Conservation (phyloP, 1,140 invertebrate species). For the Mamestra configurata region DNA sequence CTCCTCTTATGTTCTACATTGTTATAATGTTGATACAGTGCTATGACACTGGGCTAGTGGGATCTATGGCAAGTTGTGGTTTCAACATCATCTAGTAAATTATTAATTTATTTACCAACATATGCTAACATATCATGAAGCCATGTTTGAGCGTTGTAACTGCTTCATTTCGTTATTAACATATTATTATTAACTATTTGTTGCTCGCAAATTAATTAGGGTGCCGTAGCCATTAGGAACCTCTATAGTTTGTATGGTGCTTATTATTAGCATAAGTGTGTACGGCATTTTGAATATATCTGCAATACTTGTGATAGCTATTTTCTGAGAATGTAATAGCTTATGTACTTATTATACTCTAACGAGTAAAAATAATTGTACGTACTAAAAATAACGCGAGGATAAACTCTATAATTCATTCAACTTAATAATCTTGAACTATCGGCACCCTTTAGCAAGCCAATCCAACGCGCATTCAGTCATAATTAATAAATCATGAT, state of each 20-base stretch:
- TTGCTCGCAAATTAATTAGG: background rate
- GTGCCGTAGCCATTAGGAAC: constrained; percentile 22
- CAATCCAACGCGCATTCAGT: constrained; percentile 4
- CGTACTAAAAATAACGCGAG: constrained; percentile 21
- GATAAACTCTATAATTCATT: constrained; percentile 20
- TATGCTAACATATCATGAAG: constrained; percentile 33
- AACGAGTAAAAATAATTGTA: background rate
- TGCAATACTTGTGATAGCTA: background rate
- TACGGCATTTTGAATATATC: background rate
- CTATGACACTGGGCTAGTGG: constrained; percentile 57
- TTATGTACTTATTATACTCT: background rate
- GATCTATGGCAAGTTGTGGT: constrained; percentile 64
- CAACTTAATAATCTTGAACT: constrained; percentile 29
- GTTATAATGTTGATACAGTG: constrained; percentile 51
- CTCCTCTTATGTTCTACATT: constrained; percentile 58
- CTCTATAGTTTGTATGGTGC: background rate
- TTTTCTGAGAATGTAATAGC: constrained; percentile 4
- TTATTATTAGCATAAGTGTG: background rate
- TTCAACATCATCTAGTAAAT: constrained; percentile 18
- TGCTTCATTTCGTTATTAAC: constrained; percentile 18
- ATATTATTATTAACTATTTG: background rate
- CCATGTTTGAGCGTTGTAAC: constrained; percentile 16
- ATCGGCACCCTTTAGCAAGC: constrained; percentile 9
- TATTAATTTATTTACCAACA: constrained; percentile 14
- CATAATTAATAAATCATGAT: constrained; percentile 23